Conservation (phyloP, 1,140 invertebrate genomes). For the Pemphigus obesinymphae region DNA sequence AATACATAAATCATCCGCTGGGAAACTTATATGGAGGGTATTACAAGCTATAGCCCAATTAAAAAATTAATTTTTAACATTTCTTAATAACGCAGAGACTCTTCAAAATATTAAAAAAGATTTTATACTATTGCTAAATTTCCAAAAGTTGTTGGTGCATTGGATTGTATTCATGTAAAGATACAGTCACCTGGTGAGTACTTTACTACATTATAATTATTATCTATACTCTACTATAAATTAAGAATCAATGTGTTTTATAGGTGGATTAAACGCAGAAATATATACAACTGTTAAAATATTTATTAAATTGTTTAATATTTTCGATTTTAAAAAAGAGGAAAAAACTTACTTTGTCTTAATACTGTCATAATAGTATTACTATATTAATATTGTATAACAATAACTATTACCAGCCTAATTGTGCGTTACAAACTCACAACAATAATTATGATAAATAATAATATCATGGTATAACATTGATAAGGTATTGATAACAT, state of each 20-base stretch:
- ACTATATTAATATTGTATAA: no score
- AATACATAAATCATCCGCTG: slow-evolving; percentile 46
- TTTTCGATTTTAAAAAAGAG: no score
- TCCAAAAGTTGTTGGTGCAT: slow-evolving; percentile 50
- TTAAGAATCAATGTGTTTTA: not conserved
- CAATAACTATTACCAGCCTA: no score
- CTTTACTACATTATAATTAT: not conserved
- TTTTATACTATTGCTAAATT: slow-evolving; percentile 49
- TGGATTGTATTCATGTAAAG: slow-evolving; percentile 52
- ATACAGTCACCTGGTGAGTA: slow-evolving; percentile 48
- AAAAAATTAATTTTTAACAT: slow-evolving; percentile 43
- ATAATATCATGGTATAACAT: no score
- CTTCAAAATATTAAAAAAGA: slow-evolving; percentile 43
- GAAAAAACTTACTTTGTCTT: no score
- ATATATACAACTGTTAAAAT: no score
- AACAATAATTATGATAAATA: no score
- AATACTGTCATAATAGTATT: no score
- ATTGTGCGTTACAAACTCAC: no score
- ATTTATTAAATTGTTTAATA: no score
- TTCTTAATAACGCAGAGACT: slow-evolving; percentile 46
- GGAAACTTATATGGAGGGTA: slow-evolving; percentile 45
- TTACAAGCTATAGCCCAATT: no score
- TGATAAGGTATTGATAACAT: no score
- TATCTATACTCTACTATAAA: not conserved
- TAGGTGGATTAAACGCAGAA: not conserved